Evolutionary conservation across 2,113 vertebrate species (phyloP), one percentile per base, ranked within the genome.

Genomic region (Ceyx cyanopectus): DNA sequence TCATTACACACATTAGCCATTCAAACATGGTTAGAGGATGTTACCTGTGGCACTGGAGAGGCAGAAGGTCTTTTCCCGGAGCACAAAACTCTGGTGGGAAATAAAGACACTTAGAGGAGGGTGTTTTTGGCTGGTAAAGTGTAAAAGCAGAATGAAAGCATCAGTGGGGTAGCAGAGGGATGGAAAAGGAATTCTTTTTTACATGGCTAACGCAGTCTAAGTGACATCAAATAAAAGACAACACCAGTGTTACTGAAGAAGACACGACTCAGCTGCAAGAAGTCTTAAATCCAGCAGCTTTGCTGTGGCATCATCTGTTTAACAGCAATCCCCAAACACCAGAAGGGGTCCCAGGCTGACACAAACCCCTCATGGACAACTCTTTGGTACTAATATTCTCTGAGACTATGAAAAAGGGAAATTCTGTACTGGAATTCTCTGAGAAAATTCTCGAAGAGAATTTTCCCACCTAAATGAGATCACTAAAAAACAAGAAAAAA

Each of bases 401-500:
- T 21, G 11, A 85, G 32, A 37, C 34, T 27, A 73, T 24, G 12
- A 85, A 30, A 37, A 37, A 37, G 37, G 37, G 37, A 37, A 37
- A 37, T 37, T 37, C 37, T 37, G 5, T 22, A n/a, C 27, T 15
- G 6, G 24, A 24, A 21, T 13, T 45, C 34, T 27, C 76, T 24
- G 12, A 85, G 32, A 37, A 37, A 37, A 37, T 37, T 37, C 37
- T 37, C 10, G 37, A 37, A 37, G 37, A 37, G 37, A 69, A 27
- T 26, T 41, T 23, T 62, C 69, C 53, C 75, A 29, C 46, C 76
- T 79, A 37, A 68, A 69, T 54, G 66, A 65, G 60, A 90, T 43
- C 75, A 68, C 65, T 86, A 57, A 77, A 92, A 78, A 50, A 50
- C 23, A 50, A 50, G 18, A 72, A 77, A 86, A 30, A 16, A 63